Evolutionary conservation across 64 coral and sea anemone genomes (phyloP).

Genomic region (Stichodactyla helianthus): DNA sequence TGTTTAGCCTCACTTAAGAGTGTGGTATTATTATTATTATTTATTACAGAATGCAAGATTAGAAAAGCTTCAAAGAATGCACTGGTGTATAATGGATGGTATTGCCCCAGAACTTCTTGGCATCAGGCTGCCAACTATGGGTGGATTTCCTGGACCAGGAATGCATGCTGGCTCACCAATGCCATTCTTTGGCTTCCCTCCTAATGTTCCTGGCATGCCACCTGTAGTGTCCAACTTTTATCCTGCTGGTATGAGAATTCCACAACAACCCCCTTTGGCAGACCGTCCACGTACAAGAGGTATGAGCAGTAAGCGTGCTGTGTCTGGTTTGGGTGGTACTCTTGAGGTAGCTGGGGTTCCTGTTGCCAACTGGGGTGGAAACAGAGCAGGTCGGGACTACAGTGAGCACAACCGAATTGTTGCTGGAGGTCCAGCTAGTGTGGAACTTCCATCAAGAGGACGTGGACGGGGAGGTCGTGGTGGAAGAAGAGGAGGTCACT

Average conservation of each 20-base stretch:
- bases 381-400: constrained; percentile 94
- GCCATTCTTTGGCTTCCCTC: constrained; percentile 57
- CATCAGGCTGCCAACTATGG: constrained; percentile 22
- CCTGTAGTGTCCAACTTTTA: constrained; percentile 41
- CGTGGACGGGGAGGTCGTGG: constrained; percentile 68
- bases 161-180: constrained; percentile 57
- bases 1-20: too few species aligned
- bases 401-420: constrained; percentile 77
- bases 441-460: constrained; percentile 61
- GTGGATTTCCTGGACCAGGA: constrained; percentile 52
- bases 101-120: constrained; percentile 57
- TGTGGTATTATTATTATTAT: not conserved
- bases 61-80: constrained; percentile 84
- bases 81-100: constrained; percentile 88
- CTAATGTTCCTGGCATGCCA: constrained; percentile 39
- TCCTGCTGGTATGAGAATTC: constrained; percentile 61
- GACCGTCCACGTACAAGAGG: constrained; percentile 70
- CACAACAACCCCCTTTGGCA: constrained; percentile 38
- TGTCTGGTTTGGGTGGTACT: constrained; percentile 86
- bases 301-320: constrained; percentile 72
- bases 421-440: constrained; percentile 87
- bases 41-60: constrained; percentile 63
- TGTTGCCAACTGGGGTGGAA: constrained; percentile 91
- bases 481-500: constrained; percentile 29
- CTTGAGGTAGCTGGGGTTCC: constrained; percentile 94